Conservation (phyloP, 2,797 vertebrate species). For the Acomys russatus region DNA sequence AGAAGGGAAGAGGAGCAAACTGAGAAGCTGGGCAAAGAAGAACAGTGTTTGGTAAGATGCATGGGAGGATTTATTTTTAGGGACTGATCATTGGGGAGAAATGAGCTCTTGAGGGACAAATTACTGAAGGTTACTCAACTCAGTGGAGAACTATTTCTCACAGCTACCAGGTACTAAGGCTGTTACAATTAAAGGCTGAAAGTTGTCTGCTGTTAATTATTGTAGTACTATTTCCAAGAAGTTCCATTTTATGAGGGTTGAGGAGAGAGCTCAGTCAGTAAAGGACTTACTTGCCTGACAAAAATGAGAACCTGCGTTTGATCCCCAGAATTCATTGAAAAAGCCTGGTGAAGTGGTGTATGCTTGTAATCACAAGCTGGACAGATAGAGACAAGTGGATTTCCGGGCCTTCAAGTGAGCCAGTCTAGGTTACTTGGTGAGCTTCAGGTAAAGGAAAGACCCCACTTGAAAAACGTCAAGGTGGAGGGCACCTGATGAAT, state of each 20-base stretch:
- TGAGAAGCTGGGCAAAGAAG: slow-evolving; percentile 27
- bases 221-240: background rate
- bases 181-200: background rate
- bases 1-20: slow-evolving; percentile 55
- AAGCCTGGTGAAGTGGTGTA: background rate
- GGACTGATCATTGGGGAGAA: background rate
- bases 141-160: background rate
- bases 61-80: slow-evolving; percentile 71
- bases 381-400: background rate
- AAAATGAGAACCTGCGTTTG: background rate
- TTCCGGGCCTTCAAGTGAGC: background rate
- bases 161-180: background rate
- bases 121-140: background rate
- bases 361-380: background rate
- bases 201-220: background rate
- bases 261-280: background rate
- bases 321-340: background rate
- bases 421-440: background rate
- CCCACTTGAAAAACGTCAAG: background rate
- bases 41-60: slow-evolving; percentile 57
- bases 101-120: slow-evolving; percentile 21
- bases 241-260: background rate
- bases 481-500: background rate
- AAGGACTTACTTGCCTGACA: background rate
- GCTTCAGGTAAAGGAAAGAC: background rate